These are phyloP conservation scores for Chloebia gouldiae DNA, from an alignment of 2,113 vertebrate genomes.

Conservation along the genomic window DNA sequence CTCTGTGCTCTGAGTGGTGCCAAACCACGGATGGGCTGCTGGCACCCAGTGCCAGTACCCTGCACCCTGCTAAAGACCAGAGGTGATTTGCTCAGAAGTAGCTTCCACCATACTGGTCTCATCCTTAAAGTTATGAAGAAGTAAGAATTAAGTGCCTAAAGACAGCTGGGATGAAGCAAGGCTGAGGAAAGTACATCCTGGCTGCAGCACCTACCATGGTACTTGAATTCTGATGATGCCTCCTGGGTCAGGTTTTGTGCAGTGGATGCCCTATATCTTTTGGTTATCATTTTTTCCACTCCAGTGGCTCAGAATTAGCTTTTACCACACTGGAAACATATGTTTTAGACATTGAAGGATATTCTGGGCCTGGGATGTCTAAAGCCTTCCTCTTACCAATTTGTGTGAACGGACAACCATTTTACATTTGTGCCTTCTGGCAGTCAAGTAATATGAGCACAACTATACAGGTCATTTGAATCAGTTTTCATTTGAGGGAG, in stretches of 20 bases:
- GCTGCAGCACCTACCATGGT: not conserved
- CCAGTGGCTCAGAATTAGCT: not conserved
- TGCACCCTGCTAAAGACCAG: accelerated
- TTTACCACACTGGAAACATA: not conserved
- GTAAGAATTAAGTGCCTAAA: not conserved
- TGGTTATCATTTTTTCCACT: not conserved
- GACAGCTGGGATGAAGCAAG: not conserved
- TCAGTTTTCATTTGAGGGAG: not conserved
- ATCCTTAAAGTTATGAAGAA: not conserved
- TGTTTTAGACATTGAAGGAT: not conserved
- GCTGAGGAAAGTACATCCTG: not conserved
- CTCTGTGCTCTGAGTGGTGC: accelerated
- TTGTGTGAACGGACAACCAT: not conserved
- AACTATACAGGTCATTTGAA: not conserved
- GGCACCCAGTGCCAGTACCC: not conserved
- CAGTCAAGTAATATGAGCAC: not conserved
- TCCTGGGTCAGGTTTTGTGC: not conserved
- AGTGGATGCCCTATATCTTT: not conserved
- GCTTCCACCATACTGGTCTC: not conserved
- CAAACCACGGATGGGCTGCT: not conserved
- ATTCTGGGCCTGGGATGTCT: not conserved
- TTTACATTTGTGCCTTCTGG: not conserved
- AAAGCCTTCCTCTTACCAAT: not conserved
- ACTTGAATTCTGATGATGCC: not conserved
- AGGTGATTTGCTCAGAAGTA: not conserved